phyloP scores from a whole-genome alignment of 2,888 invertebrate species.

The Sesia bembeciformis region DNA sequence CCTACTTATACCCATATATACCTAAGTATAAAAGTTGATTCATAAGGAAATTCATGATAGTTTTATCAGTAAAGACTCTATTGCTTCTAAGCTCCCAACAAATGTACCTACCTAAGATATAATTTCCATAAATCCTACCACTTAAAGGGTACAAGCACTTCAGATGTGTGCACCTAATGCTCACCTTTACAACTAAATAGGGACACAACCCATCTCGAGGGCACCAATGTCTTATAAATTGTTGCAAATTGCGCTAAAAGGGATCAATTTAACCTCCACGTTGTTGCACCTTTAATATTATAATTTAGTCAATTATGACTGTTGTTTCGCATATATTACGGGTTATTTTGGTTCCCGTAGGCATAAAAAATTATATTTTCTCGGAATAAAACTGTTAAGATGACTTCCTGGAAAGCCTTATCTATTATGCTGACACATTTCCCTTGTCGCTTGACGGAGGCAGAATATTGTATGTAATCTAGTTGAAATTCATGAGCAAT shows the following conservation, averaged over 20 bases:
- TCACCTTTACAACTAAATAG: slow-evolving; percentile 7
- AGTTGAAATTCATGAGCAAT: too few species aligned
- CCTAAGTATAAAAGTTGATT: too few species aligned
- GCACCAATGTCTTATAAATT: slow-evolving; percentile 27
- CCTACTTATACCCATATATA: too few species aligned
- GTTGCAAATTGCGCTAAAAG: slow-evolving; percentile 34
- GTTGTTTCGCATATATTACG: slow-evolving; percentile 32
- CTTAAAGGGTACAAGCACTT: not conserved
- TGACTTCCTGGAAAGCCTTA: slow-evolving; percentile 52
- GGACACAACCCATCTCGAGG: slow-evolving; percentile 17
- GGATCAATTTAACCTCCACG: slow-evolving; percentile 36
- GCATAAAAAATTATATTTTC: slow-evolving; percentile 58
- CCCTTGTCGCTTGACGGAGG: not conserved
- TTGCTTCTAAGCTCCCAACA: too few species aligned
- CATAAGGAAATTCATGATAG: too few species aligned
- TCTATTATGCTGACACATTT: slow-evolving; percentile 53
- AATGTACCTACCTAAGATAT: too few species aligned
- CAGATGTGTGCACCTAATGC: not conserved
- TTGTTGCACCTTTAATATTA: slow-evolving; percentile 20
- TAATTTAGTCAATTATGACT: slow-evolving; percentile 42
- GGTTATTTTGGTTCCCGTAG: slow-evolving; percentile 46
- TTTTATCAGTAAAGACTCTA: too few species aligned
- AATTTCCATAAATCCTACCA: not conserved
- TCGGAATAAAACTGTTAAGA: slow-evolving; percentile 55
- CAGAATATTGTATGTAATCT: too few species aligned